These are phyloP conservation scores for Sciurus vulgaris DNA, from an alignment of 2,797 vertebrate genomes.

Conservation along the genomic window DNA sequence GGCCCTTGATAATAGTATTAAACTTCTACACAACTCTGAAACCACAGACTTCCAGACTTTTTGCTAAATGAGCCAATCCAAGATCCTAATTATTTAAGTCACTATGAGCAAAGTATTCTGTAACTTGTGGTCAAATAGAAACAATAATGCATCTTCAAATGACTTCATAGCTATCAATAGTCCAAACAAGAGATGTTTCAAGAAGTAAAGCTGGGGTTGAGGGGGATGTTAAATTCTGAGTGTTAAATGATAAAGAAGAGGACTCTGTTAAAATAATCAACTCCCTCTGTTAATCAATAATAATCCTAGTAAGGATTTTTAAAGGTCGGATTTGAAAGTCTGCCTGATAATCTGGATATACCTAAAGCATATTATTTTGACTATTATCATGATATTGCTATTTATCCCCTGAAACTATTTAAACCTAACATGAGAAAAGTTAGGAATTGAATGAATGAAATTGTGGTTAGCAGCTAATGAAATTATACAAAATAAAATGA, in stretches of 20 bases:
- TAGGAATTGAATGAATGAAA: background rate
- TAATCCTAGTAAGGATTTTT: background rate
- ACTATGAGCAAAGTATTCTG: background rate
- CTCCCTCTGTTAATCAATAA: background rate
- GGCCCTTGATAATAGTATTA: background rate
- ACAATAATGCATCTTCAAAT: background rate
- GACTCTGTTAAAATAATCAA: background rate
- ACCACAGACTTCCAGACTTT: background rate
- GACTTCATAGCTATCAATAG: background rate
- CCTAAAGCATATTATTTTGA: background rate
- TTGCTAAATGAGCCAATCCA: background rate
- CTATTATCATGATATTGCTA: background rate
- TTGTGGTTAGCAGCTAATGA: background rate
- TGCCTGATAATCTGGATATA: background rate
- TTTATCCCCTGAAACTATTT: background rate
- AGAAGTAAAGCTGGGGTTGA: background rate
- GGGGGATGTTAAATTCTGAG: background rate
- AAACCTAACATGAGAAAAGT: background rate
- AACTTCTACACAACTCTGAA: background rate
- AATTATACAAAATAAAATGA: slow-evolving; percentile 24
- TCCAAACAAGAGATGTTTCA: background rate
- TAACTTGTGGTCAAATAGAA: background rate
- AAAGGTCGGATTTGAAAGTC: background rate
- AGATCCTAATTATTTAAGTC: background rate
- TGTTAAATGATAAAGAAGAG: background rate